Evolutionary conservation across 2,888 invertebrate species (phyloP).

Genomic region (Parnassius orleans): DNA sequence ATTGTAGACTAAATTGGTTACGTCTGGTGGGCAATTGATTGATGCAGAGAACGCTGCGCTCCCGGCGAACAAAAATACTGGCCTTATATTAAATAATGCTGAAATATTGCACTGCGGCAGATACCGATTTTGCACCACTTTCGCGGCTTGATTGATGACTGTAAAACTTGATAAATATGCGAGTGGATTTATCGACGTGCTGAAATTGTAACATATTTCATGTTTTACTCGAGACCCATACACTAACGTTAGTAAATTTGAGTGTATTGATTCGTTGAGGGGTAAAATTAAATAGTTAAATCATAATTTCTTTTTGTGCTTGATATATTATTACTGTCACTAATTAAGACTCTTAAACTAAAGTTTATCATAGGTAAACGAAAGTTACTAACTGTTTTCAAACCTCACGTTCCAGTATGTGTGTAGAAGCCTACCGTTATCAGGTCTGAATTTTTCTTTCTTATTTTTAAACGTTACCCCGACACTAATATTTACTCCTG

Average conservation of each 20-base stretch:
- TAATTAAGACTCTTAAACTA: background rate
- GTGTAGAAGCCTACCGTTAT: too few species aligned
- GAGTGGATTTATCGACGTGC: background rate
- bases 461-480: too few species aligned
- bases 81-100: conserved; percentile 2
- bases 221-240: background rate
- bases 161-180: conserved; percentile 2
- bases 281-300: background rate
- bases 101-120: conserved; percentile 4
- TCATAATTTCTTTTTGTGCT: background rate
- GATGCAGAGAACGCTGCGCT: conserved; percentile 4
- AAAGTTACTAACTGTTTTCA: too few species aligned
- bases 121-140: conserved; percentile 10
- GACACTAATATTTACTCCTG: too few species aligned
- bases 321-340: too few species aligned
- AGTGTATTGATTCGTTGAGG: background rate
- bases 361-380: background rate
- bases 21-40: conserved; percentile 28
- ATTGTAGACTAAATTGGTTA: conserved; percentile 48
- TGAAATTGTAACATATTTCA: background rate
- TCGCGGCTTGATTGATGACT: conserved; percentile 8
- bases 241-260: too few species aligned
- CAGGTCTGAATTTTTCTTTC: too few species aligned
- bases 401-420: too few species aligned
- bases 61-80: conserved; percentile 16